phyloP scores from a whole-genome alignment of 2,113 vertebrate species.

The Hiodon alosoides region DNA sequence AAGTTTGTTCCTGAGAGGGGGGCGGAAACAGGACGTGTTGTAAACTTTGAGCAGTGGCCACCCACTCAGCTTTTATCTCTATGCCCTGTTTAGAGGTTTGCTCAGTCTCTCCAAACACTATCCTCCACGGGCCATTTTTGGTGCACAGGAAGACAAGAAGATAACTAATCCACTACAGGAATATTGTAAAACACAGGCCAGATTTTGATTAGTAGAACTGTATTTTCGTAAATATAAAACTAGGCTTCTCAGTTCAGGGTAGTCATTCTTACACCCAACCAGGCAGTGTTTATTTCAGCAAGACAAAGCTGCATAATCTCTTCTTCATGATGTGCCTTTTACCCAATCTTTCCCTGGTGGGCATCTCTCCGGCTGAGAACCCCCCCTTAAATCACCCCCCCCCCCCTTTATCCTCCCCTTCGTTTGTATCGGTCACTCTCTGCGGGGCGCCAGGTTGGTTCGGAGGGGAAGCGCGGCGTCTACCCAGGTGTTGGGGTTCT shows the following conservation, averaged over 20 bases:
- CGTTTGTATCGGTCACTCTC: conserved; percentile 23
- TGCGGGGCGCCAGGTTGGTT: conserved; percentile 68
- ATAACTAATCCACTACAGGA: not conserved
- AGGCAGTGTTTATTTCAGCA: not conserved
- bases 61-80: not conserved
- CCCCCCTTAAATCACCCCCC: not conserved
- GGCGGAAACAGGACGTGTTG: not conserved
- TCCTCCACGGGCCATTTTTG: no score
- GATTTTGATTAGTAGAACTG: conserved; percentile 8
- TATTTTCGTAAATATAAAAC: conserved; percentile 12
- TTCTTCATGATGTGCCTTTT: not conserved
- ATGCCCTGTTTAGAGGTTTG: not conserved
- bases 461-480: conserved; percentile 76
- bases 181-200: not conserved
- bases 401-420: not conserved
- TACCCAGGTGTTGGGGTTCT: conserved; percentile 74
- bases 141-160: not conserved
- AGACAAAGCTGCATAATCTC: no score
- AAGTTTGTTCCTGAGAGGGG: not conserved
- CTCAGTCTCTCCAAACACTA: no score
- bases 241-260: not conserved
- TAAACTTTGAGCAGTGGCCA: not conserved
- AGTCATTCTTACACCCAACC: not conserved
- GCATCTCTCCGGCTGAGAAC: not conserved
- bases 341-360: not conserved